Base-by-base conservation (phyloP, 2,888 invertebrate species). In the Sarcophaga variegata region DNA sequence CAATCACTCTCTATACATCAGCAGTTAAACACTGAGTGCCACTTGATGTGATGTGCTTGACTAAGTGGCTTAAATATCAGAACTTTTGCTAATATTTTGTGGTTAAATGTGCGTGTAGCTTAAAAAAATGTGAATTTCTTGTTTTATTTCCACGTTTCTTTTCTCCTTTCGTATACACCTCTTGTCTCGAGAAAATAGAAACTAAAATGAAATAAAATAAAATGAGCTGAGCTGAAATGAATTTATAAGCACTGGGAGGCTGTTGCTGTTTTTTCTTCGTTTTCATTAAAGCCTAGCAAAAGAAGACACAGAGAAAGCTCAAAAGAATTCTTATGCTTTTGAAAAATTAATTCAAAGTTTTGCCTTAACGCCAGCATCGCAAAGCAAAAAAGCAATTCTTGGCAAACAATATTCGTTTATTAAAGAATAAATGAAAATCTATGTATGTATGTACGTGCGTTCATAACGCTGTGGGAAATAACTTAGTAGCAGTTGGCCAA, bases 1-100 rank as follows among this genome's bases (percentile, higher is more conserved):
- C 12, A 75, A n/a, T 37, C 17, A 67, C 75, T 70, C 4, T 27
- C 4, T 27, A 79, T 69, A 74, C 79, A 83, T 83, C 83, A 79
- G 45, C 62, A 37, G 8, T 37, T 37, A 69, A 69, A 79, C 66
- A 72, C 62, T 86, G 79, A 76, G 80, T 83, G 80, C 45, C 69
- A 77, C 83, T 86, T 86, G 83, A 83, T 82, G 81, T 82, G 70
- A 63, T 81, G 70, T 85, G 85, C 82, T 86, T 70, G 79, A 83
- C 82, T 83, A 83, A 83, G 78, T 83, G 83, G 75, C 86, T 80
- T 83, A 86, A 83, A 72, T 62, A 76, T 54, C 62, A 45, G 62
- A 75, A 27, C 37, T 70, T 71, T 67, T 60, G 63, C 37, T 82
- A 59, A 72, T 71, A 79, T 71, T 64, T 67, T 81, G 81, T 67